Conservation (phyloP, 2,113 vertebrate species). For the Hiodon alosoides region DNA sequence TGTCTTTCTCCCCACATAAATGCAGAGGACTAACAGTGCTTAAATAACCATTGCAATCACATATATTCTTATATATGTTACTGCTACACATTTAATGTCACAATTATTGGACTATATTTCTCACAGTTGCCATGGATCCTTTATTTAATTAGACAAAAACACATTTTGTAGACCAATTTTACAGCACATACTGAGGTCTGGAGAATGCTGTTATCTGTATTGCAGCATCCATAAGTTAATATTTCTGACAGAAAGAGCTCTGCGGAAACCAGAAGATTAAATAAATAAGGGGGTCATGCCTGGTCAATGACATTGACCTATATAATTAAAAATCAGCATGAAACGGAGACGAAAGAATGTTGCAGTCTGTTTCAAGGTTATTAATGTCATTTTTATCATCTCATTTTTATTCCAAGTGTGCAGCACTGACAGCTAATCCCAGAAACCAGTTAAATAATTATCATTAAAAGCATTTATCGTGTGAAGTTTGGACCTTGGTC, state of each 20-base stretch:
- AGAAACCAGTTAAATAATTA: conserved; percentile 67
- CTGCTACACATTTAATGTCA: not conserved
- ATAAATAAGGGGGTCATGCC: conserved; percentile 40
- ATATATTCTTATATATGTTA: not conserved
- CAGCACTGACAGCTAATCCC: conserved; percentile 56
- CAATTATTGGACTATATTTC: not conserved
- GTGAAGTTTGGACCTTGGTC: conserved; percentile 46
- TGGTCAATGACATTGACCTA: conserved; percentile 49
- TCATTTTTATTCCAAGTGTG: conserved; percentile 63
- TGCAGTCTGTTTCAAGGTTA: conserved; percentile 72
- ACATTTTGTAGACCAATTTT: not conserved
- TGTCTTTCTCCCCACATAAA: conserved; percentile 10
- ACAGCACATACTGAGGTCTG: conserved; percentile 6
- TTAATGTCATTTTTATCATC: conserved; percentile 72
- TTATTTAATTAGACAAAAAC: conserved; percentile 7
- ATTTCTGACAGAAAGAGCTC: conserved; percentile 34
- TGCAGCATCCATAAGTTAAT: conserved; percentile 22
- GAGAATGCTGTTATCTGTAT: conserved; percentile 27
- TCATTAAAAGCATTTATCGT: conserved; percentile 52
- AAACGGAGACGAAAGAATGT: conserved; percentile 18
- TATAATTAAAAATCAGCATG: conserved; percentile 59
- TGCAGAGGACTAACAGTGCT: no score
- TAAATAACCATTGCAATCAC: not conserved
- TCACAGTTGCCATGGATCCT: conserved; percentile 10
- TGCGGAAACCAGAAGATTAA: conserved; percentile 31